A percentile compares a stretch with the other conserved stretches of the same genome.
phyloP scores from a whole-genome alignment of 2,113 vertebrate genomes.

The Poeciliopsis turrubarensis region DNA sequence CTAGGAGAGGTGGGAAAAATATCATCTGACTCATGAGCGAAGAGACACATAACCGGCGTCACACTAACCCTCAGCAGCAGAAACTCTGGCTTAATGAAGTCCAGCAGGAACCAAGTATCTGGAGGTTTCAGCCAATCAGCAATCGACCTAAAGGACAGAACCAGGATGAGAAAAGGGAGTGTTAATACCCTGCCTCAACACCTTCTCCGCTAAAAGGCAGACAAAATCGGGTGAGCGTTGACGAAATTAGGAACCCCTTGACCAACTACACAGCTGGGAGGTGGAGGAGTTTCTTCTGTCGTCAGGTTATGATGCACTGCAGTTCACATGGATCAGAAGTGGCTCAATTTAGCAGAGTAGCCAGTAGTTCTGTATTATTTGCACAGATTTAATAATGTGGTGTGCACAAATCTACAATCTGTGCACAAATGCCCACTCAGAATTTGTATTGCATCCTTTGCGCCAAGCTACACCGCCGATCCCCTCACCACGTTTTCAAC shows the following conservation, averaged over 20 bases:
- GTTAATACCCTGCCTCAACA: conserved; percentile 54
- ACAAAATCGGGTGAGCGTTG: neutral
- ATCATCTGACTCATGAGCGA: neutral
- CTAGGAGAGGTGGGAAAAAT: conserved; percentile 7
- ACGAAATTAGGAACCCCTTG: conserved; percentile 49
- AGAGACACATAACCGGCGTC: conserved; percentile 1
- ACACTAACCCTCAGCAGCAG: conserved; percentile 90
- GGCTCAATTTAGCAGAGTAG: neutral
- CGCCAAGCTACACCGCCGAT: neutral
- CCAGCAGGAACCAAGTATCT: conserved; percentile 97
- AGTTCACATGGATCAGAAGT: neutral
- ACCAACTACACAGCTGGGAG: conserved; percentile 36
- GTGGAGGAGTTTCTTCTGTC: conserved; percentile 18
- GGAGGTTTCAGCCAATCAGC: conserved; percentile 97
- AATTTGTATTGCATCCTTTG: neutral
- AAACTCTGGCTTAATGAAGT: conserved; percentile 98
- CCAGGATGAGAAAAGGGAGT: conserved; percentile 49
- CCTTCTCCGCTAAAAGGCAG: conserved; percentile 27
- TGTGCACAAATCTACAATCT: no score
- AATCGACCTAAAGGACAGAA: conserved; percentile 84
- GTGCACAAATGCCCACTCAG: neutral
- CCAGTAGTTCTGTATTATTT: neutral
- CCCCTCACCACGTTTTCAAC: neutral
- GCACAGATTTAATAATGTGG: neutral
- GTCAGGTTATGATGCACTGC: conserved; percentile 47